These are phyloP conservation scores for Solenodon paradoxus DNA, from an alignment of 2,113 vertebrate genomes.

Conservation along the genomic window DNA sequence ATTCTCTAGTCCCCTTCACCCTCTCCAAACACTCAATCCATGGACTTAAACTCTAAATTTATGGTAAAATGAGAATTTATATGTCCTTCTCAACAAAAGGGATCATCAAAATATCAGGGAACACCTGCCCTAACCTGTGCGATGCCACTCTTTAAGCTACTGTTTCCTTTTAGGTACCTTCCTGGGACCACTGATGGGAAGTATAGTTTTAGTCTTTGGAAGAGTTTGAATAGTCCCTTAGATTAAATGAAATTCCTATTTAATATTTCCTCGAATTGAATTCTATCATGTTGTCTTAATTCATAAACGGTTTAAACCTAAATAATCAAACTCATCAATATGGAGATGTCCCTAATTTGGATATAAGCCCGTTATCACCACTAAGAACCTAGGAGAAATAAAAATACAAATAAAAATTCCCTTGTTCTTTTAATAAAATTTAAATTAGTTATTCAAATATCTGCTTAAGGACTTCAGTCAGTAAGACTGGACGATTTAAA, in stretches of 20 bases:
- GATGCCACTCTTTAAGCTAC: neutral
- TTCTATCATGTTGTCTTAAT: neutral
- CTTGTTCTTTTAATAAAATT: neutral
- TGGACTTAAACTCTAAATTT: neutral
- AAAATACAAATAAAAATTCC: neutral
- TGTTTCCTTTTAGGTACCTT: neutral
- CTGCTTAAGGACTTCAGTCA: neutral
- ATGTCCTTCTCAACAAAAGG: neutral
- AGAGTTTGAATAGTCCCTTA: neutral
- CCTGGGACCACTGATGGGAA: neutral
- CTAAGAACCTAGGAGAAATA: neutral
- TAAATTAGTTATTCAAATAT: neutral
- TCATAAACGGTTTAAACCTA: neutral
- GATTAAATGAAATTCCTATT: neutral
- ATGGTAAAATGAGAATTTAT: neutral
- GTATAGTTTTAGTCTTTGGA: neutral
- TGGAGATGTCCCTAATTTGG: neutral
- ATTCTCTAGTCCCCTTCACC: neutral
- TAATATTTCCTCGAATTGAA: neutral
- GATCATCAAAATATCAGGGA: neutral
- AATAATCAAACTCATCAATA: neutral
- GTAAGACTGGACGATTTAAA: neutral
- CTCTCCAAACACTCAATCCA: no score
- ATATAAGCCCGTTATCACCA: neutral
- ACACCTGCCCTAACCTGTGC: rapidly evolving